Evolutionary conservation across 2,888 invertebrate genomes (phyloP).

Genomic region (Spisula solida): DNA sequence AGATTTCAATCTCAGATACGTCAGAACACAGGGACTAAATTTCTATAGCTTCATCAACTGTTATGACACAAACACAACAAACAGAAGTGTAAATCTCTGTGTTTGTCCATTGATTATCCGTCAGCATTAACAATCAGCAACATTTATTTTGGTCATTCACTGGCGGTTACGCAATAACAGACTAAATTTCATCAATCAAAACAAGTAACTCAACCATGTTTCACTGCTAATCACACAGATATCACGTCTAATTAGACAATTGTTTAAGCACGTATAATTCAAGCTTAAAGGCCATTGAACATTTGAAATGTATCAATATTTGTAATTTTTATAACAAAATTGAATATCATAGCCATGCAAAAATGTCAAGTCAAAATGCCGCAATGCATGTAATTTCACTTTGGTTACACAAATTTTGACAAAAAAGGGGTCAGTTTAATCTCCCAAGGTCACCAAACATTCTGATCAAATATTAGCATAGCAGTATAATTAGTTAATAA

Average conservation of each 20-base stretch:
- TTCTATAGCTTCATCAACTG: too few species aligned
- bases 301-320: slow-evolving; percentile 34
- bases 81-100: too few species aligned
- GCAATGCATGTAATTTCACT: neutral
- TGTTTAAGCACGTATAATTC: slow-evolving; percentile 39
- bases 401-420: slow-evolving; percentile 25
- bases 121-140: neutral
- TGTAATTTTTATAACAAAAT: slow-evolving; percentile 39
- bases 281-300: slow-evolving; percentile 23
- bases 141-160: neutral
- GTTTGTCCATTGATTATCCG: neutral
- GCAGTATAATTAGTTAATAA: neutral
- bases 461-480: neutral
- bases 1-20: too few species aligned
- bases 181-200: slow-evolving; percentile 33
- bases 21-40: too few species aligned
- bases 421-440: slow-evolving; percentile 54
- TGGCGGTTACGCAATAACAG: slow-evolving; percentile 12
- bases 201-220: slow-evolving; percentile 10
- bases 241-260: slow-evolving; percentile 49
- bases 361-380: slow-evolving; percentile 30
- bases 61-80: too few species aligned
- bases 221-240: slow-evolving; percentile 32
- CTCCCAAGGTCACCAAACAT: slow-evolving; percentile 44
- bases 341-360: slow-evolving; percentile 17